Evolutionary conservation across 2,113 vertebrate species (phyloP).

Genomic region (Hypocryptadius cinnamomeus): DNA sequence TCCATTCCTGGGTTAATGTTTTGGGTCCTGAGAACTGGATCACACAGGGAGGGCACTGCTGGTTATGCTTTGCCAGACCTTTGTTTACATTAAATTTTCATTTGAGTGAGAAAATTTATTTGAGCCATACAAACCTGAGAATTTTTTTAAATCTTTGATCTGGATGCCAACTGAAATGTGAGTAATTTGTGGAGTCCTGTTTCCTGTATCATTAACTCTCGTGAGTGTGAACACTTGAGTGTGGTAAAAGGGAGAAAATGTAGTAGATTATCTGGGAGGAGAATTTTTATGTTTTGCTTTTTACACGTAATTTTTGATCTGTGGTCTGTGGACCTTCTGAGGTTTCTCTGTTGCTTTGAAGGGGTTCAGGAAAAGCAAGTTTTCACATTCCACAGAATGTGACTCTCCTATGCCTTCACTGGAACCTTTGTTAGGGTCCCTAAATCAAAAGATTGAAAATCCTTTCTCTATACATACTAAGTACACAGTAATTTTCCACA

Average conservation of each 20-base stretch:
- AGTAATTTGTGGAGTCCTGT: neutral
- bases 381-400: neutral
- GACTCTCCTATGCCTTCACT: neutral
- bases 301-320: neutral
- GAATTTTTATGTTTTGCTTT: neutral
- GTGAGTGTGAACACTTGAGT: neutral
- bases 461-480: neutral
- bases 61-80: neutral
- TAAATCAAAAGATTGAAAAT: constrained; percentile 25
- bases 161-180: neutral
- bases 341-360: neutral
- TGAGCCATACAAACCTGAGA: neutral
- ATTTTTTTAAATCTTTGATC: neutral
- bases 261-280: neutral
- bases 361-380: neutral
- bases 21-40: neutral
- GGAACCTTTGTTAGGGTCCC: neutral
- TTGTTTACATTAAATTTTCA: neutral
- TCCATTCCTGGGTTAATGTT: neutral
- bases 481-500: constrained; percentile 16
- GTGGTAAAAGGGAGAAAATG: neutral
- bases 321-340: neutral
- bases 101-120: neutral
- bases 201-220: neutral
- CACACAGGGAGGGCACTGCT: neutral